Conservation (phyloP, 1,140 invertebrate species). For the Zaprionus kolodkinae region DNA sequence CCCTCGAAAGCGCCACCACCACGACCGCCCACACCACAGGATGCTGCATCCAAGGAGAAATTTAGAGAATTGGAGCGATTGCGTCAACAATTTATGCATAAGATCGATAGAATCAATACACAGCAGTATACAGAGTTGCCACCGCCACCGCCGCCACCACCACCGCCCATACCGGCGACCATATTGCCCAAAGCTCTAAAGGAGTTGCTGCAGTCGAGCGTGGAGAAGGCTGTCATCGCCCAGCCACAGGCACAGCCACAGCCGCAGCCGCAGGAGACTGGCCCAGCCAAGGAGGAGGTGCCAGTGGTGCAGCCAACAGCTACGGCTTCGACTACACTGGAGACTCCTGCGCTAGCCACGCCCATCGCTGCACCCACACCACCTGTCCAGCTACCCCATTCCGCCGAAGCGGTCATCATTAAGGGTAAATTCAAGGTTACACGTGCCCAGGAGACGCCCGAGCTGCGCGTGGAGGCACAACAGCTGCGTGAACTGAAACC, state of each 20-base stretch:
- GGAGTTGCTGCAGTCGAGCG: conserved; percentile 65
- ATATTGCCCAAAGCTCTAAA: conserved; percentile 77
- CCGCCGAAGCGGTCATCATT: conserved; percentile 57
- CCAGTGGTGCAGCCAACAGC: not conserved
- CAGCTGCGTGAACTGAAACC: conserved; percentile 74
- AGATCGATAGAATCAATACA: conserved; percentile 79
- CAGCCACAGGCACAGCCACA: too few relatives aligned
- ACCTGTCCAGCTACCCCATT: conserved; percentile 29
- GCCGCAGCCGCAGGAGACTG: not conserved
- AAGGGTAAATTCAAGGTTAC: conserved; percentile 81
- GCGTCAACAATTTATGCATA: conserved; percentile 81
- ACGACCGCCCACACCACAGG: conserved; percentile 68
- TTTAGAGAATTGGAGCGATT: conserved; percentile 77
- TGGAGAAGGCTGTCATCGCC: conserved; percentile 22
- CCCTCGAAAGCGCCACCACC: conserved; percentile 69
- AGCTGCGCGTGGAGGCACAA: conserved; percentile 85
- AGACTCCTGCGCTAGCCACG: not conserved
- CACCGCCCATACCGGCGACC: conserved; percentile 77
- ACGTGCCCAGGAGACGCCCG: conserved; percentile 85
- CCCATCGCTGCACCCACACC: not conserved
- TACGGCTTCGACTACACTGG: not conserved
- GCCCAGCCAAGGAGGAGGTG: too few relatives aligned
- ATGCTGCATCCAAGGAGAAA: conserved; percentile 70
- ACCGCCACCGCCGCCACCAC: conserved; percentile 60
- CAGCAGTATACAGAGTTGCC: conserved; percentile 62